Evolutionary conservation across 2,797 vertebrate genomes (phyloP).

Genomic region (Micromesistius poutassou): DNA sequence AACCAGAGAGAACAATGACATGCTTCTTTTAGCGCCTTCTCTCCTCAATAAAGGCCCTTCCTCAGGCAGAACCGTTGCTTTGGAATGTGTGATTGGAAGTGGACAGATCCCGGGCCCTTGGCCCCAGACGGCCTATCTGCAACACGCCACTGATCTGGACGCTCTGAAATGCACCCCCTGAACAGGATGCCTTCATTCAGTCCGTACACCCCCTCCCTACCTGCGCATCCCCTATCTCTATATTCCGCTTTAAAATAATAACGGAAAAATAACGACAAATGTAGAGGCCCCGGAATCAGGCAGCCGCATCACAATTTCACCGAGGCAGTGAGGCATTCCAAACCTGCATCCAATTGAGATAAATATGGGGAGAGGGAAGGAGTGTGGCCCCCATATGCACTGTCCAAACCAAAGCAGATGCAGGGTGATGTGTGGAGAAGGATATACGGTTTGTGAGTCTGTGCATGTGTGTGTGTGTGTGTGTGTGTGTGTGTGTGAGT

Average conservation of each 20-base stretch:
- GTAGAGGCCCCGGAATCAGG: conserved; percentile 65
- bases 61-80: conserved; percentile 75
- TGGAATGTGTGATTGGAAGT: conserved; percentile 75
- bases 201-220: conserved; percentile 7
- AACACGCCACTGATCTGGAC: conserved; percentile 69
- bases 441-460: not conserved
- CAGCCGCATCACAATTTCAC: conserved; percentile 67
- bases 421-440: conserved; percentile 39
- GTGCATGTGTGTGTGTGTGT: conserved; percentile 25
- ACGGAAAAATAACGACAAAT: conserved; percentile 65
- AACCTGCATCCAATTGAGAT: conserved; percentile 68
- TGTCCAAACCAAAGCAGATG: conserved; percentile 62
- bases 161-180: conserved; percentile 63
- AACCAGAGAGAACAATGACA: conserved; percentile 70
- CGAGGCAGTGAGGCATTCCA: conserved; percentile 69
- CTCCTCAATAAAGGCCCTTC: conserved; percentile 71
- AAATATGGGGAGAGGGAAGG: conserved; percentile 49
- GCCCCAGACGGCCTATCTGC: conserved; percentile 64
- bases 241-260: conserved; percentile 67
- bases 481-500: conserved; percentile 2
- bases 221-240: not conserved
- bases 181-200: conserved; percentile 57
- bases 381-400: conserved; percentile 34
- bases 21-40: conserved; percentile 72
- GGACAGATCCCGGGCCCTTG: too few relatives aligned